A percentile compares a stretch with the other conserved stretches of the same genome.
These are phyloP conservation scores for Sparus aurata DNA, from an alignment of 2,797 vertebrate genomes.

Conservation along the genomic window DNA sequence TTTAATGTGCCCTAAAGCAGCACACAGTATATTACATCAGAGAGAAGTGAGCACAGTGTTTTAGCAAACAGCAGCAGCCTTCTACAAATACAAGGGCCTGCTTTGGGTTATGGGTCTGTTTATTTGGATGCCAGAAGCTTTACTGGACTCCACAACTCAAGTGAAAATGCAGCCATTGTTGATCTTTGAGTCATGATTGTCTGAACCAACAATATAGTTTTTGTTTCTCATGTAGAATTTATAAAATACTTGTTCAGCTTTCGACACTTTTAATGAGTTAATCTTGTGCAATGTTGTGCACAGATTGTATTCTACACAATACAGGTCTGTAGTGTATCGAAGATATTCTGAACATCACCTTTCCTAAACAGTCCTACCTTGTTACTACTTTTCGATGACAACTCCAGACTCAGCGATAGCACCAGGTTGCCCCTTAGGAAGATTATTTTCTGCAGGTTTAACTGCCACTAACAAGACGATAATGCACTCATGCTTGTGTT, in stretches of 20 bases:
- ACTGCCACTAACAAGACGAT: background rate
- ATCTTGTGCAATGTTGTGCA: background rate
- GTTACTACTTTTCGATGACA: too few relatives aligned
- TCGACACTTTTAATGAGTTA: too few relatives aligned
- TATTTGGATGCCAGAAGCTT: background rate
- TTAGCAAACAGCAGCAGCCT: constrained; percentile 5
- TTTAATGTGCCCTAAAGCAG: constrained; percentile 20
- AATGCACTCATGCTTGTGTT: background rate
- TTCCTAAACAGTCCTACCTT: too few relatives aligned
- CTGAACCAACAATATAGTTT: background rate
- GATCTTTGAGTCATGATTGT: background rate
- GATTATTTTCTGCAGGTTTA: background rate
- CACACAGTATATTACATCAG: background rate
- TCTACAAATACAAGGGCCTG: background rate
- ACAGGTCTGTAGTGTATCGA: too few relatives aligned
- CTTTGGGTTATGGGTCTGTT: background rate
- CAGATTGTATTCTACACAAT: too few relatives aligned
- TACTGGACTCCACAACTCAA: background rate
- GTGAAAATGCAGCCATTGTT: background rate
- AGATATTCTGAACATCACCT: too few relatives aligned
- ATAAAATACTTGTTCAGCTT: background rate
- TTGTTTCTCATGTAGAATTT: background rate
- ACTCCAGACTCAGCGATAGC: too few relatives aligned
- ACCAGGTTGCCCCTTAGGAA: too few relatives aligned
- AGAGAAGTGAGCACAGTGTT: constrained; percentile 12